Evolutionary conservation across 2,888 invertebrate genomes (phyloP), one percentile per base, ranked within the genome.

Genomic region (Peribatodes rhomboidaria): DNA sequence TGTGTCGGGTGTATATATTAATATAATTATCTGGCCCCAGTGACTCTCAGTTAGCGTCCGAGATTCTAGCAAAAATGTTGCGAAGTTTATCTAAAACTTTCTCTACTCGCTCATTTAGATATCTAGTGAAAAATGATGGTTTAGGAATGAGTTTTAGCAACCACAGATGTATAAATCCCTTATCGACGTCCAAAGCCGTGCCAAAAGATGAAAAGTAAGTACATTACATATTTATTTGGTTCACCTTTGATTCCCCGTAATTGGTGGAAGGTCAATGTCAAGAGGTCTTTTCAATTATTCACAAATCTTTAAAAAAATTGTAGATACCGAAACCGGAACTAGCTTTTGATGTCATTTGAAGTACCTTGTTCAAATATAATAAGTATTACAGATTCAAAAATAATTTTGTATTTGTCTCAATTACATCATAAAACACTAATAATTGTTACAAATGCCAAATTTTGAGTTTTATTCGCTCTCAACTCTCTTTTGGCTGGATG

Each of bases 181-280:
- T 92, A 55, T 90, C 90, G n/a, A 91, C 92, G 0, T 86, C 86
- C 0, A 82, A 84, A 67, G 79, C 82, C 31, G 85, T 86, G 16
- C 74, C 87, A 53, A 86, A 89, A 65, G 87, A 88, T 4, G 90
- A 92, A 69, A 93, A 88, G 92, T 92, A 77, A 89, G 90, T 89
- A 20, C 9, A n/a, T 7, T 20, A 37, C 31, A 18, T 13, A 2
- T 31, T 6, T n/a, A 18, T 13, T 0, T 3, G 14, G n/a, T 39
- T 13, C 31, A 49, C 2, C 20, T 20, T 44, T 20, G 20, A 44
- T 44, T 13, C 1, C 1, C n/a, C n/a, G n/a, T 4, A 11, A 20
- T 20, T 20, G 44, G 22, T 11, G 6, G 13, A 20, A 44, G 44
- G 39, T 39, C 39, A 39, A 39, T 14, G 39, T 1, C 8, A 39